Conservation (phyloP, 2,797 vertebrate species). For the Enteromius mattozi region DNA sequence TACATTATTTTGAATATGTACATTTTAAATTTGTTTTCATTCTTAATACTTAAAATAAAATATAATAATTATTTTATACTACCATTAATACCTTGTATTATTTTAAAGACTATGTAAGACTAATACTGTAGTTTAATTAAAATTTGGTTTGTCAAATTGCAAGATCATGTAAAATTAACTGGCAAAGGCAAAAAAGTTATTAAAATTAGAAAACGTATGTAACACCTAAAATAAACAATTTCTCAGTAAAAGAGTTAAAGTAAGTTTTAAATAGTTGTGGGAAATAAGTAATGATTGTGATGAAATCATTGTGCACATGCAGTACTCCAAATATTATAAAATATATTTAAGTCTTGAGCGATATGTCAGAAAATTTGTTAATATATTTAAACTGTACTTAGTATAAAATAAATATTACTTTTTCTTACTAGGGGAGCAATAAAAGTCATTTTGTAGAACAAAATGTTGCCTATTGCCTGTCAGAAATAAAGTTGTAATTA, state of each 20-base stretch:
- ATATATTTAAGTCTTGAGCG: no score
- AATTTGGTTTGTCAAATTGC: background rate
- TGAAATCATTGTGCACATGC: background rate
- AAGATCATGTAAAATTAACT: background rate
- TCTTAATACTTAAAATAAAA: background rate
- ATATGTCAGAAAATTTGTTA: no score
- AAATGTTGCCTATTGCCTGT: background rate
- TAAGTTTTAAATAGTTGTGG: background rate
- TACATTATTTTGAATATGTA: background rate
- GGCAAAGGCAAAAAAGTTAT: background rate
- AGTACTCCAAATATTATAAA: background rate
- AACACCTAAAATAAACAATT: background rate
- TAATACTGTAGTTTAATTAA: background rate
- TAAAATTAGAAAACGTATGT: background rate
- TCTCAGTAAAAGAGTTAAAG: background rate
- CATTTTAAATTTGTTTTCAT: background rate
- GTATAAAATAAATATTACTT: no score
- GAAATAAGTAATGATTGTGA: background rate
- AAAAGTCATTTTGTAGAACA: background rate
- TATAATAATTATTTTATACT: background rate
- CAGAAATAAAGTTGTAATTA: background rate
- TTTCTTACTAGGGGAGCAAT: no score
- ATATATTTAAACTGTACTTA: background rate
- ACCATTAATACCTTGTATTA: background rate
- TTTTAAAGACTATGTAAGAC: background rate